These are phyloP conservation scores for Nibea albiflora DNA, from an alignment of 2,113 vertebrate genomes.

Conservation along the genomic window DNA sequence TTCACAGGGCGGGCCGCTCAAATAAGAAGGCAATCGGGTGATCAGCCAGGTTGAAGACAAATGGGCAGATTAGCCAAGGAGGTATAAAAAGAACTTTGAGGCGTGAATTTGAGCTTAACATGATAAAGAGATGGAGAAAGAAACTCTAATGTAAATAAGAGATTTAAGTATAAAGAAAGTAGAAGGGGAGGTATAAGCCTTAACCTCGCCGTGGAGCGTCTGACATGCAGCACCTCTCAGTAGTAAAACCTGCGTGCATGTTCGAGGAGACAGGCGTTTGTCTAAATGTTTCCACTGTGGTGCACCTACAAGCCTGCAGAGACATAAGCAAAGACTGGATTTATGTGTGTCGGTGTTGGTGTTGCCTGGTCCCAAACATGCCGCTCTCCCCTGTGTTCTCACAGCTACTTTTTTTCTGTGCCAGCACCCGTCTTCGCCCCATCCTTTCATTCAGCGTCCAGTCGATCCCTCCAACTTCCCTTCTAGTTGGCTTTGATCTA, in stretches of 20 bases:
- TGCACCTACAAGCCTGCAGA: conserved; percentile 26
- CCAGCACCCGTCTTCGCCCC: conserved; percentile 27
- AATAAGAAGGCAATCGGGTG: conserved; percentile 38
- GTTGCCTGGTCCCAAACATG: conserved; percentile 38
- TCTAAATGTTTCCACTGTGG: conserved; percentile 10
- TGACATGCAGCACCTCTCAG: conserved; percentile 42
- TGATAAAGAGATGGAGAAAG: conserved; percentile 25
- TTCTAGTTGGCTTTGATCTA: conserved; percentile 54
- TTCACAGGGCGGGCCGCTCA: conserved; percentile 22
- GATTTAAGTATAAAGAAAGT: conserved; percentile 33
- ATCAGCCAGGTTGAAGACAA: conserved; percentile 63
- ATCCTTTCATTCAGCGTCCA: conserved; percentile 33
- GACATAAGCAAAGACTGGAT: conserved; percentile 22
- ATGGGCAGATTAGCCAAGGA: conserved; percentile 64
- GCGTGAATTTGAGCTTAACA: conserved; percentile 31
- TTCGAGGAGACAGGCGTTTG: conserved; percentile 43
- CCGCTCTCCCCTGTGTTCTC: conserved; percentile 21
- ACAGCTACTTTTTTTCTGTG: conserved; percentile 53
- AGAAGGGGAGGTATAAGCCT: conserved; percentile 22
- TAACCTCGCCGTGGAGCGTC: conserved; percentile 19
- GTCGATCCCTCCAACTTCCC: conserved; percentile 18
- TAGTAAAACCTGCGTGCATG: conserved; percentile 19
- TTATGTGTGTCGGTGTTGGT: conserved; percentile 35
- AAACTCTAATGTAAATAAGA: conserved; percentile 48
- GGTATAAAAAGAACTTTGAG: conserved; percentile 23